These are phyloP conservation scores for Atherinosoma microstoma DNA, from an alignment of 2,797 vertebrate species.

Conservation along the genomic window DNA sequence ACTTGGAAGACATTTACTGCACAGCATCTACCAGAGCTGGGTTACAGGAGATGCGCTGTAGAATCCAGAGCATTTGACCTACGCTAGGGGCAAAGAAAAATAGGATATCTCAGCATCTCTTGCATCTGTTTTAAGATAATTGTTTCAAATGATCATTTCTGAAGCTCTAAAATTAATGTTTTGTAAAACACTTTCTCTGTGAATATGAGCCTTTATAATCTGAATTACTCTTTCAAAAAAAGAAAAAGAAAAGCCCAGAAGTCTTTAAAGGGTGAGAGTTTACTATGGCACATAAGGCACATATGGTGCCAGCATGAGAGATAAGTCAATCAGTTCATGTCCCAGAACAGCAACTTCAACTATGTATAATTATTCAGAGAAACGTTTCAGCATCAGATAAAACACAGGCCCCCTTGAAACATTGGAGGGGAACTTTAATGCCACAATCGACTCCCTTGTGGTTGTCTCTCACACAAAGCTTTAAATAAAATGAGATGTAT, in stretches of 20 bases:
- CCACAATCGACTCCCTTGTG: conserved; percentile 13
- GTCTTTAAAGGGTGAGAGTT: background rate
- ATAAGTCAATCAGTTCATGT: conserved; percentile 10
- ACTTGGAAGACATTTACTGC: background rate
- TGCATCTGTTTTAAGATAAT: conserved; percentile 5
- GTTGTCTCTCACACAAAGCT: conserved; percentile 13
- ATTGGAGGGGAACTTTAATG: conserved; percentile 28
- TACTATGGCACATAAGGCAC: background rate
- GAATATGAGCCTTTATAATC: background rate
- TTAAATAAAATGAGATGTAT: conserved; percentile 35
- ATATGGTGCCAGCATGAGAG: conserved; percentile 9
- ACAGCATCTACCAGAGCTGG: background rate
- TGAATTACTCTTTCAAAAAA: background rate
- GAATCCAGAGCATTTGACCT: background rate
- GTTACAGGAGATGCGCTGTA: conserved; percentile 6
- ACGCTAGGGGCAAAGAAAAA: background rate
- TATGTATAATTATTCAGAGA: conserved; percentile 1
- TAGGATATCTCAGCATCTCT: background rate
- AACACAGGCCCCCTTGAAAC: conserved; percentile 25
- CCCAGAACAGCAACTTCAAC: background rate
- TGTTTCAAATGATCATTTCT: conserved; percentile 1
- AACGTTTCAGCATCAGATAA: conserved; percentile 20
- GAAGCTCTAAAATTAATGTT: background rate
- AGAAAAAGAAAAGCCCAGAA: background rate
- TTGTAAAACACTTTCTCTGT: background rate